Evolutionary conservation across 2,797 vertebrate species (phyloP), one percentile per base, ranked within the genome.

Genomic region (Sebastes kiyomatsui): DNA sequence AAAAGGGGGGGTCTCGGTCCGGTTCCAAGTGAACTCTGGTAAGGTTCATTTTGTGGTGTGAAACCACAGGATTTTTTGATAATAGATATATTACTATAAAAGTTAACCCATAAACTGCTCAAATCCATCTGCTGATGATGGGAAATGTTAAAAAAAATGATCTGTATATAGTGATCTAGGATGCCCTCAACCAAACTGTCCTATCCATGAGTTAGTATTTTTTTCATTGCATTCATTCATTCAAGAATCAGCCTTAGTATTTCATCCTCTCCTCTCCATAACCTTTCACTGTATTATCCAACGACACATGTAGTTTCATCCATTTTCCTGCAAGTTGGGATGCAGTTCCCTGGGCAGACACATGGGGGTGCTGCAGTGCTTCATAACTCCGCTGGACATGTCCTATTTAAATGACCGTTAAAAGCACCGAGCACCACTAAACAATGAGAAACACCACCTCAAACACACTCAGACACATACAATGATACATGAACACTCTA

Each of bases 361-460:
- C 87, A 71, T 88, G 89, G 86, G 25, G 75, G 66, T 62, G 81
- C 84, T 92, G 83, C 79, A 69, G 81, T 78, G 61, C 90, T 89
- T 87, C 65, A 58, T 14, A 89, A 81, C 58, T 25, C 46, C 58
- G 35, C 6, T 68, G 5, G 7, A 58, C 20, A 7, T 23, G 65
- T 56, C 14, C 42, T 28, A 2, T 61, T 52, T 14, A 18, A 35
- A 67, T 14, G 6, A 35, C 16, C 38, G 3, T 69, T 58, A 55
- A 27, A 72, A 76, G 13, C 61, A 30, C 25, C 58, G 6, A 59
- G 13, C 22, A 25, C 7, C 5, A n/a, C 20, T 2, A 23, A 77
- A 76, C 75, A 75, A 55, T 52, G 28, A 67, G 9, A 33, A 13
- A 68, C 59, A 68, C 6, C 8, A 27, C 16, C 42, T 35, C 10